Evolutionary conservation across 2,113 vertebrate species (phyloP).

Genomic region (Pituophis catenifer): DNA sequence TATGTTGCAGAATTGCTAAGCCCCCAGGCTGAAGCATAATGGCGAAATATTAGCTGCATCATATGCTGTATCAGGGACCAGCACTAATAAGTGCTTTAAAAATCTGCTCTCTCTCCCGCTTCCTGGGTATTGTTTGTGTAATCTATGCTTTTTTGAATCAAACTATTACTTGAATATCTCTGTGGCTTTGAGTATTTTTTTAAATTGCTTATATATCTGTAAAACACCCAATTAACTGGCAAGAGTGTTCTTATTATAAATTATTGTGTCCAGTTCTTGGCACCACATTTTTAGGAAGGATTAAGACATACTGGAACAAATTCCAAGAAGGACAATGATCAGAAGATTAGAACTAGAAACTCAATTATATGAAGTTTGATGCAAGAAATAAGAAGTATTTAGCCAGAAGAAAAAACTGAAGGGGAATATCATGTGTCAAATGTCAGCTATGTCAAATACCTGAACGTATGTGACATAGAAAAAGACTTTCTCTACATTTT

Average conservation of each 20-base stretch:
- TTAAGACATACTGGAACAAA: neutral
- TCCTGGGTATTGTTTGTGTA: neutral
- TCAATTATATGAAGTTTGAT: neutral
- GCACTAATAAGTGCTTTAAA: neutral
- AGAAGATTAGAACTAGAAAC: neutral
- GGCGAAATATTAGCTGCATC: neutral
- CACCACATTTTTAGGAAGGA: neutral
- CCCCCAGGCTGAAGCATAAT: slow-evolving; percentile 2
- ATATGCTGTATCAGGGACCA: neutral
- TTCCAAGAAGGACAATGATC: neutral
- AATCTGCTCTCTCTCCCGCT: neutral
- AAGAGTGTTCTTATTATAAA: neutral
- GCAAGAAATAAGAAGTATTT: neutral
- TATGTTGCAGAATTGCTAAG: neutral
- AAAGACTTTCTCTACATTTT: neutral
- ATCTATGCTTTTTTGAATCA: neutral
- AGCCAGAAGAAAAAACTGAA: neutral
- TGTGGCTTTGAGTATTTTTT: neutral
- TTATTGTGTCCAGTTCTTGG: neutral
- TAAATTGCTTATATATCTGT: neutral
- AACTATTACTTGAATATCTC: neutral
- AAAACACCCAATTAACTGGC: neutral
- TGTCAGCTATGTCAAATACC: neutral
- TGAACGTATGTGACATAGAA: neutral
- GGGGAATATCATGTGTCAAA: neutral